Conservation (phyloP, 1,140 invertebrate genomes). For the Myzus persicae region DNA sequence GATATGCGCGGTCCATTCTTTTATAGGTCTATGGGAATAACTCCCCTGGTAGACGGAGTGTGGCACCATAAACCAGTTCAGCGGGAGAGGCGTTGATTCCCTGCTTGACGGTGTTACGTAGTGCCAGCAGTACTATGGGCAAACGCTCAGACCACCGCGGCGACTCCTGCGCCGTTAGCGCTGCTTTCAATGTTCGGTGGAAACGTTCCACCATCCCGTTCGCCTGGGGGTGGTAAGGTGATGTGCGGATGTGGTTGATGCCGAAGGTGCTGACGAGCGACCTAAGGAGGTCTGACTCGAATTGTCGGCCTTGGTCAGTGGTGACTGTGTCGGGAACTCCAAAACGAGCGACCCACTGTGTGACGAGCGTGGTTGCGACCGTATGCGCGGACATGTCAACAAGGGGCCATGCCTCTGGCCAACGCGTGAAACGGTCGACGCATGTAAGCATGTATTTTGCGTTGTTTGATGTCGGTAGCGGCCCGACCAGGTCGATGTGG, state of each 20-base stretch:
- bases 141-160: conserved; percentile 60
- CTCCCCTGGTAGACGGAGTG: conserved; percentile 54
- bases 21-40: background rate
- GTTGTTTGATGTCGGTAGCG: conserved; percentile 61
- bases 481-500: conserved; percentile 56
- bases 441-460: conserved; percentile 62
- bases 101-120: conserved; percentile 16
- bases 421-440: conserved; percentile 63
- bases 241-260: conserved; percentile 60
- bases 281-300: conserved; percentile 61
- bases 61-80: conserved; percentile 61
- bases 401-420: conserved; percentile 63
- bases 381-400: conserved; percentile 63
- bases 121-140: conserved; percentile 60
- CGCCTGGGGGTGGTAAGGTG: conserved; percentile 60
- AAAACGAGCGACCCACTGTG: conserved; percentile 64
- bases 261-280: background rate
- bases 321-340: conserved; percentile 64
- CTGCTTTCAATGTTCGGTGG: conserved; percentile 65
- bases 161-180: conserved; percentile 61
- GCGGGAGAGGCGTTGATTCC: too few species aligned
- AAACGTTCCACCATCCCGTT: conserved; percentile 59
- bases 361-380: conserved; percentile 62
- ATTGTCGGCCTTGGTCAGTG: conserved; percentile 65
- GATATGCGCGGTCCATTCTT: too few species aligned